These are phyloP conservation scores for Abramis brama DNA, from an alignment of 2,113 vertebrate genomes.

Conservation along the genomic window DNA sequence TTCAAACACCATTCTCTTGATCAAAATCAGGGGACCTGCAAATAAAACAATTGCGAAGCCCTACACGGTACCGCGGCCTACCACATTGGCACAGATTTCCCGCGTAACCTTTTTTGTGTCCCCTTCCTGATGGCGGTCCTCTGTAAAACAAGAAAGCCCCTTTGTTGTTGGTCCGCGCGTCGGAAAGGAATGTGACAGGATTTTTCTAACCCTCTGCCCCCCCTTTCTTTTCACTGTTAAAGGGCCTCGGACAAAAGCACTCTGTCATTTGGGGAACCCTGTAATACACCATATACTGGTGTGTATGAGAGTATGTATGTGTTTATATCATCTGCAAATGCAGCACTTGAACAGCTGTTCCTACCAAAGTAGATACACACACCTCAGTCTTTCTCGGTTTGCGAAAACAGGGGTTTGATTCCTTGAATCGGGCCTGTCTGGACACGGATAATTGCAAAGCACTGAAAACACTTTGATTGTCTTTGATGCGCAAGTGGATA, in stretches of 20 bases:
- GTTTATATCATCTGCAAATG: slow-evolving; percentile 65
- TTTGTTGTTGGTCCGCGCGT: slow-evolving; percentile 79
- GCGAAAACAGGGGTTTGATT: slow-evolving; percentile 13
- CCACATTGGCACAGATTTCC: slow-evolving; percentile 54
- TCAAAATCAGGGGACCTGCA: background rate
- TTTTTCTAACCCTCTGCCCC: slow-evolving; percentile 24
- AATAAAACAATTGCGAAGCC: background rate
- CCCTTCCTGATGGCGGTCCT: slow-evolving; percentile 62
- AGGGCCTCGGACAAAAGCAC: slow-evolving; percentile 77
- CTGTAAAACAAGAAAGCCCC: slow-evolving; percentile 72
- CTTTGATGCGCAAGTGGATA: background rate
- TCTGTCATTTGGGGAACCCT: slow-evolving; percentile 80
- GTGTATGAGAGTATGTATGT: background rate
- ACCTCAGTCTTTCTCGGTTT: background rate
- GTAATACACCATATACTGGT: slow-evolving; percentile 68
- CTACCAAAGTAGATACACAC: slow-evolving; percentile 47
- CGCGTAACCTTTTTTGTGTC: slow-evolving; percentile 68
- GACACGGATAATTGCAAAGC: slow-evolving; percentile 29
- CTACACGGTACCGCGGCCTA: background rate
- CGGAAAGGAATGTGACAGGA: slow-evolving; percentile 79
- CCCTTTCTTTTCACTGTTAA: slow-evolving; percentile 65
- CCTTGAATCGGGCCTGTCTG: slow-evolving; percentile 22
- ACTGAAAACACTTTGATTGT: slow-evolving; percentile 5
- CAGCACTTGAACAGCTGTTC: slow-evolving; percentile 77
- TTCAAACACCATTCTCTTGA: background rate